Percentiles rank a stretch among this genome's conserved stretches.
Evolutionary conservation across 2,113 vertebrate species (phyloP).

Genomic region (Rhea americana): DNA sequence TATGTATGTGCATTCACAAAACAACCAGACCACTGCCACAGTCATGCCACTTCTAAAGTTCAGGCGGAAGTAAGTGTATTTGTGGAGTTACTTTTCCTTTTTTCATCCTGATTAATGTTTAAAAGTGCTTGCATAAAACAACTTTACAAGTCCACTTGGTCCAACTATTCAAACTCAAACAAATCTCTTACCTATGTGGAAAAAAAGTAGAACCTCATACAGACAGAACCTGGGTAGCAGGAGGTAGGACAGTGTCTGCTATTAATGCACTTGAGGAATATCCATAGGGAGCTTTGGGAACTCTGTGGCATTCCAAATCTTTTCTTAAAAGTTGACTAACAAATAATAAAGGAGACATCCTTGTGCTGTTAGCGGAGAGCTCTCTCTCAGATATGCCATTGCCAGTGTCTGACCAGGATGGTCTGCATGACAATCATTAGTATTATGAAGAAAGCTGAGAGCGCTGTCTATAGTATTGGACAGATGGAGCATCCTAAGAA

Average conservation of each 20-base stretch:
- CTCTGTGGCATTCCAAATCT: not conserved
- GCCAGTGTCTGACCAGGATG: not conserved
- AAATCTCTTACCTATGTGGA: not conserved
- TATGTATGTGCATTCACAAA: not conserved
- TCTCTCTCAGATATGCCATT: not conserved
- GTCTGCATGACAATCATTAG: not conserved
- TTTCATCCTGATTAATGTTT: not conserved
- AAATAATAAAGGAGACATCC: not conserved
- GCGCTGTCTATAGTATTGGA: not conserved
- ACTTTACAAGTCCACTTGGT: not conserved
- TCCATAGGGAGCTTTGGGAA: not conserved
- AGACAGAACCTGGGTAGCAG: not conserved
- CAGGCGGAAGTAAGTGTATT: not conserved
- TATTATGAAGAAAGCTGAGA: not conserved
- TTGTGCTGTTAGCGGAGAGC: not conserved
- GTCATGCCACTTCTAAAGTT: not conserved
- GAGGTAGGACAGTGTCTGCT: not conserved
- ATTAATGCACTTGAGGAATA: not conserved
- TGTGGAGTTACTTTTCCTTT: not conserved
- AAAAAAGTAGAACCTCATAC: not conserved
- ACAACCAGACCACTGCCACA: not conserved
- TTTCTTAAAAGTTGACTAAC: not conserved
- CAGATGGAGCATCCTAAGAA: not conserved
- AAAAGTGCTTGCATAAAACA: not conserved
- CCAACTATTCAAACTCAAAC: not conserved